Conservation (phyloP, 1,140 invertebrate species). For the Amphibalanus amphitrite region DNA sequence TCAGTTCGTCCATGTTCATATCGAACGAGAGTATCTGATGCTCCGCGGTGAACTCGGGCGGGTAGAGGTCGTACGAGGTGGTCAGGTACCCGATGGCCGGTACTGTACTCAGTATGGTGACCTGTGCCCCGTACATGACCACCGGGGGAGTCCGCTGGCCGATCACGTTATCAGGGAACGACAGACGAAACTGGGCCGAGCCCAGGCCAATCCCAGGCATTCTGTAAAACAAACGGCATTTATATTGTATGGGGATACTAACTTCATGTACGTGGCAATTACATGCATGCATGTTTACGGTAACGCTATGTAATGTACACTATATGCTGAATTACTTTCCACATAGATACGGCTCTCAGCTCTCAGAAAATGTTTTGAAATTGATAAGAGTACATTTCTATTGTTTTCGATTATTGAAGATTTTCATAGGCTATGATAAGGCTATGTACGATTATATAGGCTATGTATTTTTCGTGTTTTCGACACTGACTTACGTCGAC, state of each 20-base stretch:
- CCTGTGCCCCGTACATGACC: conserved; percentile 1
- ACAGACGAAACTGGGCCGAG: not conserved
- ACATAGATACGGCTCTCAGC: not conserved
- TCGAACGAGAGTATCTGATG: not conserved
- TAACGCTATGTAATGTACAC: not conserved
- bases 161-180: not conserved
- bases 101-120: not conserved
- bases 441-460: too few species aligned
- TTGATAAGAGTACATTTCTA: not conserved
- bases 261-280: not conserved
- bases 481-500: not conserved
- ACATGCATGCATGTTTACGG: not conserved
- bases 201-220: not conserved
- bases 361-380: not conserved
- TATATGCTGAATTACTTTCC: too few species aligned
- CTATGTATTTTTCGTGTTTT: too few species aligned
- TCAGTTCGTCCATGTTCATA: not conserved
- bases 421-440: too few species aligned
- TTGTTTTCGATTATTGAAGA: too few species aligned
- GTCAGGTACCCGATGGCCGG: not conserved
- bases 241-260: not conserved
- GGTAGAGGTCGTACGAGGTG: conserved; percentile 6
- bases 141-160: not conserved
- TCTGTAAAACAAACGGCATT: not conserved
- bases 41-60: not conserved